Percentiles rank a stretch among this genome's conserved stretches.
These are phyloP conservation scores for Brachionus plicatilis DNA, from an alignment of 1,140 invertebrate genomes.

Conservation along the genomic window DNA sequence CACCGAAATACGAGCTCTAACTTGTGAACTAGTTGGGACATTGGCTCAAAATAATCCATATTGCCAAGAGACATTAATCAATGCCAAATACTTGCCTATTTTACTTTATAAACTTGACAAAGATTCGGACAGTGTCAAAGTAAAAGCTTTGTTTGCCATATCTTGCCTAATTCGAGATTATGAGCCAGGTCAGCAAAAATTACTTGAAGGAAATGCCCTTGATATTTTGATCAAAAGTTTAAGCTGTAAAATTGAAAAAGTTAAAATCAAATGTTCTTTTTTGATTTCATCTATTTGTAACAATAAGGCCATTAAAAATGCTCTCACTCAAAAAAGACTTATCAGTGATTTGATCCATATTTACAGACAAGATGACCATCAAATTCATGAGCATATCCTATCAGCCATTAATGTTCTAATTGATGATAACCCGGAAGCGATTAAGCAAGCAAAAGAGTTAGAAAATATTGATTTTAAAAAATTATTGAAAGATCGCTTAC, in stretches of 20 bases:
- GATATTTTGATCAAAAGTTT: conserved; percentile 6
- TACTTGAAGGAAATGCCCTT: conserved; percentile 5
- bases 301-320: background rate
- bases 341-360: background rate
- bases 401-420: conserved; percentile 29
- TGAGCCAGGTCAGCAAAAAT: background rate
- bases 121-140: conserved; percentile 61
- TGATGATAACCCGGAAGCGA: conserved; percentile 16
- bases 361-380: background rate
- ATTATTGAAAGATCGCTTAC: background rate
- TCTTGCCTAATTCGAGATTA: conserved; percentile 60
- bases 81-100: conserved; percentile 62
- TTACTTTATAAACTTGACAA: conserved; percentile 64
- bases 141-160: conserved; percentile 68
- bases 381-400: conserved; percentile 22
- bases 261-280: conserved; percentile 33
- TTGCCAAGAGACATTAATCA: conserved; percentile 65
- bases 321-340: background rate
- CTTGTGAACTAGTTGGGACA: conserved; percentile 66
- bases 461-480: conserved; percentile 22
- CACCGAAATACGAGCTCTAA: conserved; percentile 61
- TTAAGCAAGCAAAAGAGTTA: conserved; percentile 25
- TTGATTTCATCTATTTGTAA: conserved; percentile 7
- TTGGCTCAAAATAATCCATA: conserved; percentile 73
- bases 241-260: background rate